Evolutionary conservation across 2,888 invertebrate species (phyloP), one percentile per base, ranked within the genome.

Genomic region (Pimpla rufipes): DNA sequence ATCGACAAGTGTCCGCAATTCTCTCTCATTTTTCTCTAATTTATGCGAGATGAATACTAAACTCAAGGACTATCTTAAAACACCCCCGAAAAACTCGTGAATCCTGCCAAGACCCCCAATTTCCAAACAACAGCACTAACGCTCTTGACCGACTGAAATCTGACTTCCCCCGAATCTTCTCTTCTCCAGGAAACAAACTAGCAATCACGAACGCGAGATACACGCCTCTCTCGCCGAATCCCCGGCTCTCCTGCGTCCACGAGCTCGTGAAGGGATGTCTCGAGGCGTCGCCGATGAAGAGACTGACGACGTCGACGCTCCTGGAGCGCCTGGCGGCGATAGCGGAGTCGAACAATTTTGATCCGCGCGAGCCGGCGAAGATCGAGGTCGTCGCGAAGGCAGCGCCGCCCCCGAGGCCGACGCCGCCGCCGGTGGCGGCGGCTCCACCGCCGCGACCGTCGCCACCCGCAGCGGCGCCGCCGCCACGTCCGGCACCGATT

Each of bases 121-220:
- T n/a, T n/a, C n/a, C n/a, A n/a, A n/a, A n/a, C n/a, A n/a, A n/a
- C n/a, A n/a, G n/a, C n/a, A n/a, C n/a, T n/a, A n/a, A n/a, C n/a
- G n/a, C n/a, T n/a, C n/a, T n/a, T n/a, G n/a, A n/a, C n/a, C n/a
- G n/a, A n/a, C n/a, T n/a, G n/a, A n/a, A n/a, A n/a, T n/a, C n/a
- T n/a, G n/a, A n/a, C n/a, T n/a, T n/a, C n/a, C n/a, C n/a, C n/a
- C n/a, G n/a, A n/a, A n/a, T n/a, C n/a, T 18, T 37, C 16, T 37
- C 2, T 18, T 37, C n/a, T 3, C 18, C 35, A 96, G 93, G 92
- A 35, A 93, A 99, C 75, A 99, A 99, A 93, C 94, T 99, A 88
- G 96, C 99, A 64, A 99, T 99, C 88, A 95, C 99, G 79, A 99
- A 99, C 94, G 99, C 97, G 86, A 99, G 99, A 92, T 99, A 97